These are phyloP conservation scores for Trinectes maculatus DNA, from an alignment of 2,113 vertebrate species.

Conservation along the genomic window DNA sequence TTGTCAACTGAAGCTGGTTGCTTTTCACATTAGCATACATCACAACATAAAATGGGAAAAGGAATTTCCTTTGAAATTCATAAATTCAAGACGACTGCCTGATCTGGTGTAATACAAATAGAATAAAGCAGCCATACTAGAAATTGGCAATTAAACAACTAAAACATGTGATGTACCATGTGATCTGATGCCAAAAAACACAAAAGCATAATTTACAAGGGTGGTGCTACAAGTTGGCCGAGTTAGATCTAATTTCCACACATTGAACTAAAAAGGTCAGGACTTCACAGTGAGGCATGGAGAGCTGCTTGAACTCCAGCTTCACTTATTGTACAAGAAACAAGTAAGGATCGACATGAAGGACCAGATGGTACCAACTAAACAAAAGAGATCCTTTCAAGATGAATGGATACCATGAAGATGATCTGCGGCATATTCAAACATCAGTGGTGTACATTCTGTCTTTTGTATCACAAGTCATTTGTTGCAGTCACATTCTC, in stretches of 20 bases:
- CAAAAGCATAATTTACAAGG: background rate
- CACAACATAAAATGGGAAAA: no score
- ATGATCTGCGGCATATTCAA: slow-evolving; percentile 26
- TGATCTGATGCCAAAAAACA: no score
- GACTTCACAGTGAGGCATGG: background rate
- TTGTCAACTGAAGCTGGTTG: no score
- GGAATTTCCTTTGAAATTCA: no score
- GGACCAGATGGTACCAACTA: background rate
- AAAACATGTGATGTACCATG: background rate
- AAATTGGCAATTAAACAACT: no score
- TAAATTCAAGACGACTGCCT: no score
- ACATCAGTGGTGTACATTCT: slow-evolving; percentile 13
- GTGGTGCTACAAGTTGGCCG: background rate
- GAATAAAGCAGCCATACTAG: no score
- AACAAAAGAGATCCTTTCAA: slow-evolving; percentile 33
- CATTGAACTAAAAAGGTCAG: background rate
- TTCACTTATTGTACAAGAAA: slow-evolving; percentile 1
- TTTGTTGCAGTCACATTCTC: slow-evolving; percentile 12
- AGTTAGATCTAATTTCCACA: background rate
- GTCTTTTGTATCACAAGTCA: slow-evolving; percentile 43
- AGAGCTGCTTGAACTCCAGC: background rate
- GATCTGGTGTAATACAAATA: no score
- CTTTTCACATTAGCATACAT: no score
- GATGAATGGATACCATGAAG: slow-evolving; percentile 6
- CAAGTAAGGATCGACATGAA: background rate